phyloP scores from a whole-genome alignment of 2,888 invertebrate genomes.

The Brachyptera putata region DNA sequence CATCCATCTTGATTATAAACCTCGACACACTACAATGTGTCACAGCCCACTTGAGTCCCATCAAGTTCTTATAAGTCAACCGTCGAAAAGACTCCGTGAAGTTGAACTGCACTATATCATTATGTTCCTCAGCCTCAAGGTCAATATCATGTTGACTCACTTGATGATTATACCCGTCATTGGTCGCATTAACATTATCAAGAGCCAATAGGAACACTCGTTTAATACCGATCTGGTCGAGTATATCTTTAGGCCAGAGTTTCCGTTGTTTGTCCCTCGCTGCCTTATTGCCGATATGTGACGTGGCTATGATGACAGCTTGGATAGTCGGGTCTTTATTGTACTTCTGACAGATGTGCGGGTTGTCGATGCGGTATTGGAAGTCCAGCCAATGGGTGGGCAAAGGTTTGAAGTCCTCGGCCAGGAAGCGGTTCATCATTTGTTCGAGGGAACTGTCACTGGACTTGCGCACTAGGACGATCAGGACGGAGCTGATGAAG shows the following conservation, averaged over 20 bases:
- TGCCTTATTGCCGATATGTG: conserved; percentile 8
- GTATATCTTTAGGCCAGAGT: not conserved
- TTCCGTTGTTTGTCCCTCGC: conserved; percentile 1
- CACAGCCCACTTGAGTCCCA: conserved; percentile 4
- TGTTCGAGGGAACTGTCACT: not conserved
- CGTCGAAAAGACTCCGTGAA: not conserved
- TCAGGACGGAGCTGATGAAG: not conserved
- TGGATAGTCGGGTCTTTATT: not conserved
- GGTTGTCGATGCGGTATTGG: conserved; percentile 3
- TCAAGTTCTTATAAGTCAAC: not conserved
- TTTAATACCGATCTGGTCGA: conserved; percentile 6
- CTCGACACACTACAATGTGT: not conserved
- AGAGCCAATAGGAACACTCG: conserved; percentile 13
- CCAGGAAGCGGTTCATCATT: not conserved
- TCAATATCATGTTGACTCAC: not conserved
- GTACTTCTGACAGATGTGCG: not conserved
- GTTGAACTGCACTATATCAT: not conserved
- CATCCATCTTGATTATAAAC: not conserved
- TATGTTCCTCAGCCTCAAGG: not conserved
- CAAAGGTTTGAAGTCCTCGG: conserved; percentile 1
- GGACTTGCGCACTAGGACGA: not conserved
- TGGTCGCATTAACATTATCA: not conserved
- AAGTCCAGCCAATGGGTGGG: conserved; percentile 8
- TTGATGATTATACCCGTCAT: not conserved
- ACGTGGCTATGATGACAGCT: conserved; percentile 9